These are phyloP conservation scores for Acanthoscelides obtectus DNA, from an alignment of 2,888 invertebrate genomes.

Conservation along the genomic window DNA sequence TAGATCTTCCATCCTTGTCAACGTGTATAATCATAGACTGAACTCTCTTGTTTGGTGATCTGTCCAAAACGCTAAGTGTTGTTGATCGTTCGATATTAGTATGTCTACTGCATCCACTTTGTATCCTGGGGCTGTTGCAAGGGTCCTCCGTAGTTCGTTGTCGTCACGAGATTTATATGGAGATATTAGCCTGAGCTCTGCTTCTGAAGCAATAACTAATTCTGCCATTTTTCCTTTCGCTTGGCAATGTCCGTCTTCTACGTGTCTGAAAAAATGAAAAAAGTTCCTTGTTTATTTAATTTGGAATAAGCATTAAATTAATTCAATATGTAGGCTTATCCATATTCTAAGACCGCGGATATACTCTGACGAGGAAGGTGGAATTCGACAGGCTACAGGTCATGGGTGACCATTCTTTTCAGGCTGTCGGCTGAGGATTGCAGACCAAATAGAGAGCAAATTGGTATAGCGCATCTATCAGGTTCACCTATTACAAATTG, in stretches of 20 bases:
- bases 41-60: constrained; percentile 48
- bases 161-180: constrained; percentile 53
- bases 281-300: too few relatives aligned
- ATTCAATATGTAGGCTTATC: too few relatives aligned
- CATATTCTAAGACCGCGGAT: too few relatives aligned
- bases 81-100: constrained; percentile 38
- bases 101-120: constrained; percentile 55
- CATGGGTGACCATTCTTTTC: too few relatives aligned
- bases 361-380: too few relatives aligned
- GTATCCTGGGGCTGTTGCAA: constrained; percentile 44
- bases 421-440: too few relatives aligned
- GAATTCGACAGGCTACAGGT: too few relatives aligned
- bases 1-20: constrained; percentile 27
- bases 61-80: constrained; percentile 46
- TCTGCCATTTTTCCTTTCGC: constrained; percentile 55
- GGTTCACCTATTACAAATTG: too few relatives aligned
- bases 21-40: constrained; percentile 42
- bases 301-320: too few relatives aligned
- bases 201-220: constrained; percentile 62
- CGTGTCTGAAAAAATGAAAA: constrained; percentile 35
- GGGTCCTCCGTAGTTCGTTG: constrained; percentile 40
- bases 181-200: constrained; percentile 57
- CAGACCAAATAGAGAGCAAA: too few relatives aligned
- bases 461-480: too few relatives aligned
- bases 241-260: constrained; percentile 53